phyloP scores from a whole-genome alignment of 2,113 vertebrate genomes.

The Willisornis vidua region DNA sequence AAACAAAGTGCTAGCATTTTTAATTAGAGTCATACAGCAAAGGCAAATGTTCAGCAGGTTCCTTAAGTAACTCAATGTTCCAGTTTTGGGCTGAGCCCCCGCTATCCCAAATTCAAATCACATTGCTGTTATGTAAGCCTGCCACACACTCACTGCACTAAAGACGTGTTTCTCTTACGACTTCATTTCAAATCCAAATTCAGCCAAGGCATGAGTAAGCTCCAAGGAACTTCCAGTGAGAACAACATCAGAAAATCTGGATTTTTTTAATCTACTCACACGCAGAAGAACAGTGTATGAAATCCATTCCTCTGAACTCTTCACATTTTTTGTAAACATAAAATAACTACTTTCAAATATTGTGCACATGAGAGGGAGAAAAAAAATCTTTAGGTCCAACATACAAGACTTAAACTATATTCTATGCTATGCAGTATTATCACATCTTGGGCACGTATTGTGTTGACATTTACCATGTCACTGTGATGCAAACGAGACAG shows the following conservation, averaged over 20 bases:
- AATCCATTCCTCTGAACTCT: background rate
- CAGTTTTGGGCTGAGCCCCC: background rate
- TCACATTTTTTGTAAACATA: background rate
- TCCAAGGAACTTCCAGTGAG: background rate
- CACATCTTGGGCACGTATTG: background rate
- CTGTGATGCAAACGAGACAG: background rate
- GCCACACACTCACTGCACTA: background rate
- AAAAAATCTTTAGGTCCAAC: background rate
- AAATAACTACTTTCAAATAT: background rate
- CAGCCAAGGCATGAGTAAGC: background rate
- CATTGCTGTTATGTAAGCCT: background rate
- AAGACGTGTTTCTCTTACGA: background rate
- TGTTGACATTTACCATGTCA: background rate
- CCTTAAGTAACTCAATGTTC: background rate
- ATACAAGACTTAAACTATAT: background rate
- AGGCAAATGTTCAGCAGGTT: background rate
- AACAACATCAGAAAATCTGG: background rate
- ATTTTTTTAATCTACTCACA: background rate
- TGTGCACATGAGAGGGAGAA: background rate
- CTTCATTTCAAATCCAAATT: background rate
- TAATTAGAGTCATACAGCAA: background rate
- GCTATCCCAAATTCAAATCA: conserved; percentile 5
- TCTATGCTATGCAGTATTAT: background rate
- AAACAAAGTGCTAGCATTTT: background rate
- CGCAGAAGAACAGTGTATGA: background rate